Conservation (phyloP, 2,888 invertebrate genomes). For the Drosophila dives region DNA sequence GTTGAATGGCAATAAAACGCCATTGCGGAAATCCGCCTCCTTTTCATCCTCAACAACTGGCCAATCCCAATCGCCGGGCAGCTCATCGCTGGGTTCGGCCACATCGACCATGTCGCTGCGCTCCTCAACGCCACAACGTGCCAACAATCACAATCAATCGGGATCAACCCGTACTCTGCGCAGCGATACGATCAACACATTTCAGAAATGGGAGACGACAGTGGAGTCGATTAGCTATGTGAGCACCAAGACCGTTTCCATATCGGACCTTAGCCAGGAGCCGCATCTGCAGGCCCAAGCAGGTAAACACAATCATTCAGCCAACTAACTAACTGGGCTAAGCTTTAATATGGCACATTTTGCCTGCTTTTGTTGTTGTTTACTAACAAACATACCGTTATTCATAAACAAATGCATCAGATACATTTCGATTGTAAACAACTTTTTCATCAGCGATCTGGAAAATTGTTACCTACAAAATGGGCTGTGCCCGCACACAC, state of each 20-base stretch:
- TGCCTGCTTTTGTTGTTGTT: constrained; percentile 45
- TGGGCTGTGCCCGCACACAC: constrained; percentile 48
- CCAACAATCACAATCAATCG: constrained; percentile 9
- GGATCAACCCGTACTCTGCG: constrained; percentile 72
- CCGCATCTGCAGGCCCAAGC: constrained; percentile 63
- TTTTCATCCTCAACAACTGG: constrained; percentile 75
- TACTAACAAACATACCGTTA: constrained; percentile 48
- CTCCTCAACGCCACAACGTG: constrained; percentile 65
- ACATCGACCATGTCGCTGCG: constrained; percentile 78
- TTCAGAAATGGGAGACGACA: constrained; percentile 85
- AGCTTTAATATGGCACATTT: constrained; percentile 19
- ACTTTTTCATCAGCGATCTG: constrained; percentile 61
- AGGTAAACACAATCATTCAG: constrained; percentile 44
- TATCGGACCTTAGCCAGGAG: constrained; percentile 70
- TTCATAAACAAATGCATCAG: constrained; percentile 56
- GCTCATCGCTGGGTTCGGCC: constrained; percentile 76
- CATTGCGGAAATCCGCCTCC: constrained; percentile 79
- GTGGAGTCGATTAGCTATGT: constrained; percentile 84
- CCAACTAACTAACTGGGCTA: constrained; percentile 15
- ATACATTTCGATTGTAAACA: constrained; percentile 41
- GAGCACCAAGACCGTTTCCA: constrained; percentile 82
- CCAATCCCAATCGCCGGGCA: constrained; percentile 61
- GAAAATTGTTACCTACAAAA: constrained; percentile 69
- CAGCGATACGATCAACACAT: constrained; percentile 83
- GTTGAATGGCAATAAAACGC: constrained; percentile 42